Evolutionary conservation across 2,113 vertebrate species (phyloP), one percentile per base, ranked within the genome.

Genomic region (Epinephelus lanceolatus): DNA sequence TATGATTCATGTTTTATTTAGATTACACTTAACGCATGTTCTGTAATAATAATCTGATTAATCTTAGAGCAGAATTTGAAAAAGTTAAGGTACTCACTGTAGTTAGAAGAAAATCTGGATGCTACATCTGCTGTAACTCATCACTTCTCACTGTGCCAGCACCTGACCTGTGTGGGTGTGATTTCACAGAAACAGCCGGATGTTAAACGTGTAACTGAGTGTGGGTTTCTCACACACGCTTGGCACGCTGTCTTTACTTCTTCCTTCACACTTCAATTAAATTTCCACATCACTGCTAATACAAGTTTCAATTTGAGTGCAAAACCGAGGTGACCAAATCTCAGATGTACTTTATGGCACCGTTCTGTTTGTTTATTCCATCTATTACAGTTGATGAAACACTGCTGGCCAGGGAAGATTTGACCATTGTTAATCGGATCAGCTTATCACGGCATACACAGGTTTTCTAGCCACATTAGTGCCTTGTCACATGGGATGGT

Each of bases 111-210:
- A 37, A 37, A 8, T 1, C 6, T 37, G 33, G 6, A 7, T 37
- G 33, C 6, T 6, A 37, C 33, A 37, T 37, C 6, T 37, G 33
- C 33, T 37, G 33, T 37, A 37, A 19, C 6, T 73, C 37, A 21
- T 52, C n/a, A 68, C 47, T 42, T 68, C 19, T 9, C 33, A 45
- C 49, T 6, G 4, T 0, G 13, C 51, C 1, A n/a, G 6, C 40
- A 33, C 14, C 6, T 13, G 18, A 19, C 45, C 15, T 47, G 37
- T 53, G 69, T 19, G 23, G 53, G 76, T 74, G 82, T 74, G 47
- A 79, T 69, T 14, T 23, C 62, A 55, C 23, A 53, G 42, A 61
- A 42, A 25, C 62, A 33, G 55, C 75, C 25, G 25, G 42, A 40
- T 47, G 55, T 25, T 42, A 47, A 37, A 72, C 37, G 5, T 12